These are phyloP conservation scores for Drosophila phalerata DNA, from an alignment of 2,888 invertebrate genomes.

Conservation along the genomic window DNA sequence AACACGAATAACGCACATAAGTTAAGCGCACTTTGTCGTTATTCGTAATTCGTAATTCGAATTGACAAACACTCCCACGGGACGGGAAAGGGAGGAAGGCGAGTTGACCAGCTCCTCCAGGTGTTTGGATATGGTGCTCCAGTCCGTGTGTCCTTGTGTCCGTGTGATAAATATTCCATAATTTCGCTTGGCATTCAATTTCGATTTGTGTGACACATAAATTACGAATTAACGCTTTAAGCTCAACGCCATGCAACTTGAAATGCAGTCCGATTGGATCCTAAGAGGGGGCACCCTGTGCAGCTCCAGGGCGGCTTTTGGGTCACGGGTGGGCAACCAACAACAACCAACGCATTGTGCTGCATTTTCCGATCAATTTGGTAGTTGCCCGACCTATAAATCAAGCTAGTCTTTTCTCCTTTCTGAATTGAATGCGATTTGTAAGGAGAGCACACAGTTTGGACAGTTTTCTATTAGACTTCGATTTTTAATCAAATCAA, in stretches of 20 bases:
- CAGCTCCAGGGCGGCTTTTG: constrained; percentile 35
- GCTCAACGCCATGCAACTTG: constrained; percentile 66
- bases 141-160: constrained; percentile 4
- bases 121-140: constrained; percentile 16
- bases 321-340: constrained; percentile 58
- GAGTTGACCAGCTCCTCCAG: constrained; percentile 19
- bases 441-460: constrained; percentile 2
- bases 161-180: constrained; percentile 85
- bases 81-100: background rate
- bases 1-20: constrained; percentile 60
- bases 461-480: constrained; percentile 22
- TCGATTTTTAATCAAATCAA: background rate
- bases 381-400: constrained; percentile 44
- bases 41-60: constrained; percentile 83
- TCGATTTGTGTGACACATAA: constrained; percentile 85
- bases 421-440: background rate
- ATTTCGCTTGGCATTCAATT: constrained; percentile 86
- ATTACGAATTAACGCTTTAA: constrained; percentile 86
- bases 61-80: constrained; percentile 77
- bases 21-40: constrained; percentile 82
- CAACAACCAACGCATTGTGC: constrained; percentile 41
- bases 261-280: constrained; percentile 23
- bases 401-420: constrained; percentile 15
- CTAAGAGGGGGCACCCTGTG: background rate
- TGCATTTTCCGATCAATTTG: constrained; percentile 54